Conservation (phyloP, 1,140 invertebrate genomes). For the Thalassaphorura encarpata region DNA sequence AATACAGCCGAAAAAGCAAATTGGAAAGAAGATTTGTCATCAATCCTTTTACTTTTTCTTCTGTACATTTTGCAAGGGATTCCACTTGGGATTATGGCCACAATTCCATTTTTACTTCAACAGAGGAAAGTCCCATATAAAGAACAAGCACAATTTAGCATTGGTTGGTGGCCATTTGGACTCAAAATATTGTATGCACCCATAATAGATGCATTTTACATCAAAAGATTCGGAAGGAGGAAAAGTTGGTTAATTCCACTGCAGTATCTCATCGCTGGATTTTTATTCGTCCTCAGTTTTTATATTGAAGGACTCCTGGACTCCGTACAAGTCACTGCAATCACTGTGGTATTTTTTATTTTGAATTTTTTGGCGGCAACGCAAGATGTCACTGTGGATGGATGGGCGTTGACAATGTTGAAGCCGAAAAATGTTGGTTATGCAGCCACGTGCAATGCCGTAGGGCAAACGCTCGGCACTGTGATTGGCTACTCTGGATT, state of each 20-base stretch:
- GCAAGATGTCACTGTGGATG: slow-evolving; percentile 55
- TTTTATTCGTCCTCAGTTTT: slow-evolving; percentile 41
- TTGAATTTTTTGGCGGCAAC: slow-evolving; percentile 53
- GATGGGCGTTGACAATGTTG: slow-evolving; percentile 54
- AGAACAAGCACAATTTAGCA: slow-evolving; percentile 47
- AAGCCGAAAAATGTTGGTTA: slow-evolving; percentile 51
- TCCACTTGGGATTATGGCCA: slow-evolving; percentile 81
- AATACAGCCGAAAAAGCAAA: not conserved
- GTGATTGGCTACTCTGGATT: slow-evolving; percentile 52
- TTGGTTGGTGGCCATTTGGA: slow-evolving; percentile 48
- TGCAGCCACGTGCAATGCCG: slow-evolving; percentile 53
- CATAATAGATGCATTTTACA: slow-evolving; percentile 48
- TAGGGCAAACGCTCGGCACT: slow-evolving; percentile 51
- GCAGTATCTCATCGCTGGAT: slow-evolving; percentile 49
- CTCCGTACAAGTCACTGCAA: slow-evolving; percentile 39
- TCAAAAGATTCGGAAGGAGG: slow-evolving; percentile 43
- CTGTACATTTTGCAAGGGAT: slow-evolving; percentile 92
- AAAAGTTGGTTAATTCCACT: slow-evolving; percentile 53
- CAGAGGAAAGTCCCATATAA: slow-evolving; percentile 80
- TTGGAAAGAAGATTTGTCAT: not conserved
- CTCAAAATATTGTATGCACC: slow-evolving; percentile 53
- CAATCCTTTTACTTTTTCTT: slow-evolving; percentile 71
- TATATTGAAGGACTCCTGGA: slow-evolving; percentile 36
- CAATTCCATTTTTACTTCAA: slow-evolving; percentile 90
- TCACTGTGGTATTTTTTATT: slow-evolving; percentile 47